A percentile compares a stretch with the other conserved stretches of the same genome.
These are phyloP conservation scores for Nesidiocoris tenuis DNA, from an alignment of 2,888 invertebrate species.

Conservation along the genomic window DNA sequence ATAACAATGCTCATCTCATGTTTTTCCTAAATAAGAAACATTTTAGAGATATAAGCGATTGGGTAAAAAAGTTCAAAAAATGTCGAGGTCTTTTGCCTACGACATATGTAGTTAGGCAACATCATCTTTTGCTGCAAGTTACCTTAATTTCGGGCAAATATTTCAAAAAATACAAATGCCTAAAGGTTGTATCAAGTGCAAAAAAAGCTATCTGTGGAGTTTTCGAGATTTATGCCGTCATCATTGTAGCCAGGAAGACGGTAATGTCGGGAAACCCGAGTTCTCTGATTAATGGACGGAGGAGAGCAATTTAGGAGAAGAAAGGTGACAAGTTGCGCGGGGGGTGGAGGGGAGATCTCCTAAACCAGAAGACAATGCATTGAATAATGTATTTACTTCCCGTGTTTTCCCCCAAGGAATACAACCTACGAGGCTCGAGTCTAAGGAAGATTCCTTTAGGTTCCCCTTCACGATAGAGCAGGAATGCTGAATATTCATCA, in stretches of 20 bases:
- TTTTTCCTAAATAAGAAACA: no score
- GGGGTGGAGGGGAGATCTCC: background rate
- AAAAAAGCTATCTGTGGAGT: no score
- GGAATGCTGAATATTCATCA: slow-evolving; percentile 28
- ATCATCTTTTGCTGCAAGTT: no score
- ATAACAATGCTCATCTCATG: no score
- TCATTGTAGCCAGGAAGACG: background rate
- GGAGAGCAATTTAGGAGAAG: background rate
- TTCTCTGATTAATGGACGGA: slow-evolving; percentile 31
- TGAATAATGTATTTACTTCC: slow-evolving; percentile 39
- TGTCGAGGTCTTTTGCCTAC: no score
- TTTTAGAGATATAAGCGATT: no score
- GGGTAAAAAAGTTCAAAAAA: no score
- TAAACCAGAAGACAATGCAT: slow-evolving; percentile 27
- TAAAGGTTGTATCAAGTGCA: no score
- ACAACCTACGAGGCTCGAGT: background rate
- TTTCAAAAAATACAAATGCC: no score
- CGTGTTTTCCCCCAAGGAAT: background rate
- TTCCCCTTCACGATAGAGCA: slow-evolving; percentile 6
- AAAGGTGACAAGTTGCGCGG: background rate
- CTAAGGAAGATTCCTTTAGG: slow-evolving; percentile 10
- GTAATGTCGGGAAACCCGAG: slow-evolving; percentile 1
- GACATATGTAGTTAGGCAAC: no score
- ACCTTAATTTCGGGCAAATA: no score
- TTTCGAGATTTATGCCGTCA: background rate